Percentiles rank a stretch among this genome's conserved stretches.
Conservation (phyloP, 2,888 invertebrate species). For the Pogonocherus hispidulus region DNA sequence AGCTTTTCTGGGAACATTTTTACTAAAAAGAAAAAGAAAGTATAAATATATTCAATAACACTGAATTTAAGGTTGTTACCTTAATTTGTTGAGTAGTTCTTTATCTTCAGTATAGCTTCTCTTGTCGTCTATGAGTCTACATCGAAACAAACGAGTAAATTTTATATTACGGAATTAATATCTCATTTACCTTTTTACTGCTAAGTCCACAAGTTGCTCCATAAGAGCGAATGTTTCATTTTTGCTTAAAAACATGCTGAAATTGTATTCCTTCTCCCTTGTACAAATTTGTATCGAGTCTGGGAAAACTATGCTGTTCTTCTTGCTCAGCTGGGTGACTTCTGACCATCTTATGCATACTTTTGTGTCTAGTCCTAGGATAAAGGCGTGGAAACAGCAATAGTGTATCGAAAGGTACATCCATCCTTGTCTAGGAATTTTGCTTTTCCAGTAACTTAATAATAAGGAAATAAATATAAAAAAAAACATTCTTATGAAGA, state of each 20-base stretch:
- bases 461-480: conserved; percentile 21
- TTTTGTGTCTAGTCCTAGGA: conserved; percentile 90
- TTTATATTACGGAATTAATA: conserved; percentile 20
- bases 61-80: no score
- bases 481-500: background rate
- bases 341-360: conserved; percentile 93
- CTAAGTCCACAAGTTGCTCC: conserved; percentile 96
- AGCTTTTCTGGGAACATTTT: conserved; percentile 89
- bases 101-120: conserved; percentile 91
- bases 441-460: conserved; percentile 91
- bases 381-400: conserved; percentile 95
- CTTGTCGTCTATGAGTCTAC: conserved; percentile 91
- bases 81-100: conserved; percentile 85
- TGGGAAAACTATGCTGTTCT: conserved; percentile 83
- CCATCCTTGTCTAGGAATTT: conserved; percentile 96
- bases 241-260: conserved; percentile 91
- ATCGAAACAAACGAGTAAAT: conserved; percentile 50
- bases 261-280: conserved; percentile 88
- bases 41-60: no score
- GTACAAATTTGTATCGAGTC: conserved; percentile 91
- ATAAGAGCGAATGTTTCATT: conserved; percentile 92
- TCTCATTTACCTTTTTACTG: conserved; percentile 84
- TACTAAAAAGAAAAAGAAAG: no score
- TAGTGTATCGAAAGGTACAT: conserved; percentile 97
- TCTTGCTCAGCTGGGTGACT: conserved; percentile 84